Percentiles rank a stretch among this genome's conserved stretches.
These are phyloP conservation scores for Chrysogorgia sp. DNA, from an alignment of 92 coral and sea anemone species.

Conservation along the genomic window DNA sequence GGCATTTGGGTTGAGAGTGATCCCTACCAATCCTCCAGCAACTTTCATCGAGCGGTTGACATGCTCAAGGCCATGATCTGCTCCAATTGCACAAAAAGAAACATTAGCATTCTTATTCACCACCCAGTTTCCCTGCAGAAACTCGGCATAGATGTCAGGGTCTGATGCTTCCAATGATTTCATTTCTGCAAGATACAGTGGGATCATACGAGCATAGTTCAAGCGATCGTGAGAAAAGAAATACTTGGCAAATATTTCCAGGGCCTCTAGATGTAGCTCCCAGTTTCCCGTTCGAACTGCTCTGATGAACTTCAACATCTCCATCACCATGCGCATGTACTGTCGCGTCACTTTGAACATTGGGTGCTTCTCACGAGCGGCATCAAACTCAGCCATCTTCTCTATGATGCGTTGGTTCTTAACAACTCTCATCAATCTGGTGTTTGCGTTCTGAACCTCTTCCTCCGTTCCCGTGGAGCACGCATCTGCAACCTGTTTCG, in stretches of 20 bases:
- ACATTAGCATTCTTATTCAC: constrained; percentile 60
- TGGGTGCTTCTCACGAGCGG: constrained; percentile 43
- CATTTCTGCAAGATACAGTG: constrained; percentile 66
- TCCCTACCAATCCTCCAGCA: constrained; percentile 66
- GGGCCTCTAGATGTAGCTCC: constrained; percentile 64
- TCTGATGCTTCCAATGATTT: constrained; percentile 42
- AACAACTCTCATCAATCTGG: constrained; percentile 30
- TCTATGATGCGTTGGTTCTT: constrained; percentile 20
- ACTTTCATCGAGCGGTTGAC: constrained; percentile 68
- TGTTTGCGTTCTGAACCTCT: constrained; percentile 19
- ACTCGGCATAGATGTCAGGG: constrained; percentile 61
- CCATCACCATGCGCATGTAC: constrained; percentile 68
- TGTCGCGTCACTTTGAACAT: constrained; percentile 57
- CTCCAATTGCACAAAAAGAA: constrained; percentile 55
- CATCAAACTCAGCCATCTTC: constrained; percentile 67
- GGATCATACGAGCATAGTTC: constrained; percentile 62
- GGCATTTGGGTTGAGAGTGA: constrained; percentile 59
- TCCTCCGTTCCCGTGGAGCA: constrained; percentile 38
- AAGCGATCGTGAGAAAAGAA: constrained; percentile 66
- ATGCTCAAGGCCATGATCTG: constrained; percentile 63
- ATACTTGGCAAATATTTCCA: constrained; percentile 61
- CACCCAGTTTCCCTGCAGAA: constrained; percentile 65
- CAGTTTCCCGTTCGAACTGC: constrained; percentile 66
- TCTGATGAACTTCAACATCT: constrained; percentile 56
- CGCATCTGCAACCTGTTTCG: constrained; percentile 34